Base-by-base conservation (phyloP, 2,797 vertebrate genomes). In the Todus mexicanus region DNA sequence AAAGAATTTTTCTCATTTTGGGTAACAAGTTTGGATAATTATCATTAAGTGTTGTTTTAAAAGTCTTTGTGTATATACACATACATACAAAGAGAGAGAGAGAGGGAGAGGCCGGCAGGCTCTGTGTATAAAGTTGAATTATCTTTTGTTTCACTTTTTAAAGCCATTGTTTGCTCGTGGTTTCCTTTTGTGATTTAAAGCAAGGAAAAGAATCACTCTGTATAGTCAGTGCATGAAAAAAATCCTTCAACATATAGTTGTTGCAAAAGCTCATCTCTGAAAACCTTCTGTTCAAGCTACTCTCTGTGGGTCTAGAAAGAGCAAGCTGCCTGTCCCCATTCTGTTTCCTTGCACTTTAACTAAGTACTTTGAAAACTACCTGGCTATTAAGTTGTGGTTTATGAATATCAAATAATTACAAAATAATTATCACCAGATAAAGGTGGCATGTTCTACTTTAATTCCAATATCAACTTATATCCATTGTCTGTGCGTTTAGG, bases 111-210 rank as follows among this genome's bases (percentile, higher is more conserved):
- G 20, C 51, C 79, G 50, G 31, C 19, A 63, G 47, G n/a, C 57
- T 82, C 37, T 72, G 13, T 91, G 22, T 43, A 70, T 84, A 70
- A 95, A 89, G 74, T 71, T 84, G 70, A 93, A 86, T 93, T 68
- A 76, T 86, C 84, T 91, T 94, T 93, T 94, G 91, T 96, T 92
- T 92, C 71, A 54, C 60, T 91, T 95, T 93, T 93, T 84, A 90
- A 95, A 94, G 66, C 48, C 20, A 11, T 76, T 76, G 76, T 86
- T 95, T 95, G 57, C 87, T 92, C 27, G 18, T 84, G 42, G 38
- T 88, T 96, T 92, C 85, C 87, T 93, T 95, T 94, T 93, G 87
- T 92, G 71, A 88, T 92, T 87, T 64, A 95, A 94, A 94, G 82
- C 74, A 84, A 93, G 73, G 60, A 86, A 73, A 88, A 94, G 60